Base-by-base conservation (phyloP, 2,888 invertebrate genomes). In the Athetis lepigone region DNA sequence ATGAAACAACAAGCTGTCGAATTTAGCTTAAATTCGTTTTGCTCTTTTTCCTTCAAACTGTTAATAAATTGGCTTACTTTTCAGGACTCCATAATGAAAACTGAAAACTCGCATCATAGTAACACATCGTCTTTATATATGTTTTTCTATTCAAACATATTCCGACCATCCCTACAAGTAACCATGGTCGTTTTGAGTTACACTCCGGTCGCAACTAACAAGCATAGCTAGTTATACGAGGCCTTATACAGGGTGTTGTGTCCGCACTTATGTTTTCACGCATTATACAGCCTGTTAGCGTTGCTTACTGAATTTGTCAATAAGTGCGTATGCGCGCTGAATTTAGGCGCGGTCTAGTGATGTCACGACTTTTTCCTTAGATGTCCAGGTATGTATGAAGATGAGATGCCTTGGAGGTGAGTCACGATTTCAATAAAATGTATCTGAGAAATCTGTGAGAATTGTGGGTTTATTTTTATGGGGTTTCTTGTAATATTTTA, bases 171-270 rank as follows among this genome's bases (percentile, higher is more conserved):
- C 75, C 79, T 77, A 33, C n/a, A 11, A 8, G 18, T 51, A 72
- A 66, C 67, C 50, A 55, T 45, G 37, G 39, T 29, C 64, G 64
- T 75, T 87, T 88, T 88, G 88, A 89, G 82, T 88, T 87, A 88
- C 87, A 80, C 81, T 55, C 73, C 66, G 49, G 61, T 61, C 61
- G 56, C 67, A 70, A 55, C 84, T 88, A 88, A 88, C 87, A 87
- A 88, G 87, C 79, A 69, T 69, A 57, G 66, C 76, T 77, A 78
- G 80, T 81, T 84, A 80, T 77, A 80, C 77, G 59, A 45, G 39
- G 54, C 83, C 83, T 74, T 84, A 74, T 80, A 75, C 73, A 83
- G 80, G 71, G 75, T 76, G 75, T 79, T 72, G 70, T 75, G 62
- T 64, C 64, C 64, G 49, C 56, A 70, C 70, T 70, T 78, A 75